Evolutionary conservation across 2,888 invertebrate species (phyloP), one percentile per base, ranked within the genome.

Genomic region (Labia minor): DNA sequence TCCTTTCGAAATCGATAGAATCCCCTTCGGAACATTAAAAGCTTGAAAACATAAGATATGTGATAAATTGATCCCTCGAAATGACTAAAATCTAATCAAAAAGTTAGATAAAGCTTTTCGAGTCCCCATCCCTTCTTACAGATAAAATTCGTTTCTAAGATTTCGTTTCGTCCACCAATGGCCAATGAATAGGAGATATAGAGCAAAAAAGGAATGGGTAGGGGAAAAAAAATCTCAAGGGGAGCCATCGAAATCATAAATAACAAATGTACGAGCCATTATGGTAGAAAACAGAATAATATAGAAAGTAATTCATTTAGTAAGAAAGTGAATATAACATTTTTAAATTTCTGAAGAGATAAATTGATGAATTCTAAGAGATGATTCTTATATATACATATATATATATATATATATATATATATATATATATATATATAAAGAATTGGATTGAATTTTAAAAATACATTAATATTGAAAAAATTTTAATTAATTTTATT

Each of bases 81-180:
- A 49, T 49, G 49, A 49, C 49, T 49, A 49, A 16, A 49, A 49
- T 49, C 49, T n/a, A 49, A 49, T 49, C 49, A 49, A 49, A 49
- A 49, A 49, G 49, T 49, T 49, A 49, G 49, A 49, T 49, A 49
- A 49, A 26, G 26, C 49, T n/a, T n/a, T 49, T 49, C 49, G n/a
- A 49, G 14, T 49, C 8, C 49, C 49, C 14, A 4, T 49, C 16
- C 49, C 4, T 14, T 14, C 49, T 16, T 2, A n/a, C 6, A 16
- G 49, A 49, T 49, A 49, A 49, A 16, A 11, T 14, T 49, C 49
- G 26, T 16, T 14, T 49, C 14, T 8, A 49, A 14, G n/a, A 10
- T 49, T 49, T 49, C 14, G 2, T 14, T 49, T 49, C 14, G 49
- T 49, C 16, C 8, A 14, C 49, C 49, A 49, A 49, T 49, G 49